Evolutionary conservation across 1,140 invertebrate genomes (phyloP).

Genomic region (Popillia japonica): DNA sequence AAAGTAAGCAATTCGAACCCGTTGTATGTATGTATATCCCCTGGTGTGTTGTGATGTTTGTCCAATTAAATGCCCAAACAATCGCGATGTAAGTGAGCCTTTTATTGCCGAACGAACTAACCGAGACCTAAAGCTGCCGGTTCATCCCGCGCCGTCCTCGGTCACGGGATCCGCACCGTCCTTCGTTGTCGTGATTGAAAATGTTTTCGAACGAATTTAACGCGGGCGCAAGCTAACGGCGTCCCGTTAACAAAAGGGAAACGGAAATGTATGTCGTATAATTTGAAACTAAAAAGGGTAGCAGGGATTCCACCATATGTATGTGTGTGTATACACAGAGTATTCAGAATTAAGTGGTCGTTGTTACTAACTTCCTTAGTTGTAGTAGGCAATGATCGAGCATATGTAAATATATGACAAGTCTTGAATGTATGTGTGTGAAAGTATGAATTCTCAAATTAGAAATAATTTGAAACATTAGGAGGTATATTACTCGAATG

Average conservation of each 20-base stretch:
- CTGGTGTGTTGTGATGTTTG: neutral
- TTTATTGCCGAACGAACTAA: neutral
- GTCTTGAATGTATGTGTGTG: too few relatives aligned
- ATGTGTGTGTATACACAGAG: too few relatives aligned
- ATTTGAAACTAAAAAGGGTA: neutral
- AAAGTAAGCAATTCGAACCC: neutral
- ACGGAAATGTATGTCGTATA: neutral
- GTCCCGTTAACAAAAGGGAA: neutral
- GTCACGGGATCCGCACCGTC: neutral
- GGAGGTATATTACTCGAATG: too few relatives aligned
- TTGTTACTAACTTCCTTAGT: too few relatives aligned
- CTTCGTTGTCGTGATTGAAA: conserved; percentile 10
- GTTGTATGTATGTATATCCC: too few relatives aligned
- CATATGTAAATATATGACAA: too few relatives aligned
- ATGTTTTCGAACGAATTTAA: neutral
- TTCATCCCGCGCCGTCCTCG: neutral
- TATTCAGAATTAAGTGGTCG: too few relatives aligned
- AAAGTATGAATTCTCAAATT: too few relatives aligned
- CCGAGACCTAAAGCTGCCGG: neutral
- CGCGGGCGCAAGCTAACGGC: neutral
- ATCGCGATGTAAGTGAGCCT: neutral
- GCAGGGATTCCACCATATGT: too few relatives aligned
- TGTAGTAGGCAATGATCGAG: too few relatives aligned
- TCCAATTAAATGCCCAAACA: conserved; percentile 5
- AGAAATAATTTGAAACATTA: too few relatives aligned